Base-by-base conservation (phyloP, 2,888 invertebrate genomes). In the Trichacis sp. region DNA sequence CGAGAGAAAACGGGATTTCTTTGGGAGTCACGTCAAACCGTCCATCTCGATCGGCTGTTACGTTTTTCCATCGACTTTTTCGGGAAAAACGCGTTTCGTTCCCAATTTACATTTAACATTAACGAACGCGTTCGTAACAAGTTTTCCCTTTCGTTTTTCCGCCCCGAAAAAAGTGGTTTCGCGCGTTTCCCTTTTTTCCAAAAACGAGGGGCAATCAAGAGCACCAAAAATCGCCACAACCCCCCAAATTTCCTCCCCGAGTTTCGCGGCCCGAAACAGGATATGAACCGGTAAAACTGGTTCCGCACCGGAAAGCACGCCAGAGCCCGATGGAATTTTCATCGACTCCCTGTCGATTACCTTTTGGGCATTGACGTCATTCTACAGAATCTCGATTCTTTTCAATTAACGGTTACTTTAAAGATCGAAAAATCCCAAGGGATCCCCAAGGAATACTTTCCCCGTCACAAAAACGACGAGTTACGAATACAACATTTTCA, bases 1-100 rank as follows among this genome's bases (percentile, higher is more conserved):
- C 70, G 69, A 66, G 62, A 66, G 62, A 66, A 62, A 62, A 66
- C 65, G 61, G 61, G 50, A 58, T 58, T 33, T 61, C 45, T 43
- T 60, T 60, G 49, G 50, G n/a, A 61, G 57, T 61, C 60, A 55
- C 60, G 65, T 61, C 60, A 61, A 64, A 61, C 60, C 33, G 54
- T 2, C 43, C 60, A 61, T 57, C 57, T 53, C 49, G 36, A 56
- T 60, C 47, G 29, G 40, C 47, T 29, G 17, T 38, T 17, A 33
- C 33, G n/a, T n/a, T n/a, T 33, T 33, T 33, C 8, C 9, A 6
- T n/a, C 33, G 4, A 5, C 24, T 24, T 24, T 24, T n/a, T 33
- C 15, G 48, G 48, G 30, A 15, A 48, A 48, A 17, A 18, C 45
- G 33, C n/a, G n/a, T 33, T 24, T 24, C 24, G 24, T 8, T 24